Evolutionary conservation across 2,113 vertebrate species (phyloP), one percentile per base, ranked within the genome.

Genomic region (Athene noctua): DNA sequence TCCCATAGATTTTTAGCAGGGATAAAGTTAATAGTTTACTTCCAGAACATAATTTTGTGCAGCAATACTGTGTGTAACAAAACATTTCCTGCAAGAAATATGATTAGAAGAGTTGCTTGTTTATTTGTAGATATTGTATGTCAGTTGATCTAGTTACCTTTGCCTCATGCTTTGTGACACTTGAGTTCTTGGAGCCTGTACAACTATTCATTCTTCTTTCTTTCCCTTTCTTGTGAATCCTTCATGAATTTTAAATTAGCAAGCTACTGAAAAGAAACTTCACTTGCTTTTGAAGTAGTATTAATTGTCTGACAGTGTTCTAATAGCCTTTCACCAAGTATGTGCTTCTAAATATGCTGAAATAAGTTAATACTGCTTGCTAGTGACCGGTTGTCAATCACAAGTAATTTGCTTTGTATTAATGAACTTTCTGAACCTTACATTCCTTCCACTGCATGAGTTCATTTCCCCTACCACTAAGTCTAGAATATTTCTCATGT

Each of bases 211-310:
- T 89, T 94, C 88, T 80, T 82, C 44, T 93, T 94, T 88, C 80
- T 65, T 86, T 78, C 27, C 68, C 42, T 96, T 97, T 96, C 83
- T 93, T 90, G 66, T 87, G 89, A 80, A 42, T 81, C 79, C 91
- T 97, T 91, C 88, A 96, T 98, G 97, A 97, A 96, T 96, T 97
- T 97, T 96, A 97, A 97, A 97, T 95, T 93, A 94, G 92, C 62
- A 74, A 75, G 74, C 85, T 94, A 66, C 46, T 93, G 94, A 97
- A 98, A 96, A 95, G 93, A 91, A 75, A 47, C 40, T 87, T 95
- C 84, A 90, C 71, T 92, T 91, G 67, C 93, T 52, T 75, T 93
- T 95, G 93, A 96, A 98, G 90, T 90, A 94, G 92, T 92, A 96
- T 96, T 98, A 89, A 97, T 98, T 97, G 94, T 97, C 96, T 97